These are phyloP conservation scores for Tubulanus polymorphus DNA, from an alignment of 2,888 invertebrate species.

Conservation along the genomic window DNA sequence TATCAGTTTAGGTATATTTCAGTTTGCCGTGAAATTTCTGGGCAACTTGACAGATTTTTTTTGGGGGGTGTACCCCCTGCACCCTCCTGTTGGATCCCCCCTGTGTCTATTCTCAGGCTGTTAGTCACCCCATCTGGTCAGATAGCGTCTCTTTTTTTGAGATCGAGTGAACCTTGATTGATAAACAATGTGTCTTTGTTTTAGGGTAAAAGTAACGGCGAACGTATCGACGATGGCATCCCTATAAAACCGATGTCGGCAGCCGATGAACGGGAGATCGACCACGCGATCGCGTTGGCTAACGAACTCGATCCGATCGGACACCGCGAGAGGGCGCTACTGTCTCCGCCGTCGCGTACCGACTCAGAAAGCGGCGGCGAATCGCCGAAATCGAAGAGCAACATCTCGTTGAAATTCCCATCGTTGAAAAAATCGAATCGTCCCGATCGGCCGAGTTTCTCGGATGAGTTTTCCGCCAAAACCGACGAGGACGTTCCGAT, in stretches of 20 bases:
- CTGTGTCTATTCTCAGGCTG: background rate
- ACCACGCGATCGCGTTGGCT: conserved; percentile 88
- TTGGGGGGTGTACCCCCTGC: too few species aligned
- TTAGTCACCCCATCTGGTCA: too few species aligned
- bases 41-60: too few species aligned
- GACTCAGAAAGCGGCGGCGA: background rate
- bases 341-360: background rate
- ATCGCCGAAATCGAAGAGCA: background rate
- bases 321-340: too few species aligned
- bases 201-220: too few species aligned
- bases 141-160: too few species aligned
- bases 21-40: too few species aligned
- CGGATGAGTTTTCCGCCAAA: conserved; percentile 64
- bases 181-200: too few species aligned
- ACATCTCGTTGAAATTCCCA: background rate
- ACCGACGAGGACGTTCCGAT: conserved; percentile 60
- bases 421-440: background rate
- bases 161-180: too few species aligned
- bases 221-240: too few species aligned
- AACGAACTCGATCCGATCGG: conserved; percentile 79
- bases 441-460: conserved; percentile 63
- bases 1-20: too few species aligned
- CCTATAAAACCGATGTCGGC: conserved; percentile 84
- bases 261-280: conserved; percentile 83
- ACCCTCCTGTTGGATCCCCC: background rate